Conservation (phyloP, 2,113 vertebrate species). For the Xiphorhynchus elegans region DNA sequence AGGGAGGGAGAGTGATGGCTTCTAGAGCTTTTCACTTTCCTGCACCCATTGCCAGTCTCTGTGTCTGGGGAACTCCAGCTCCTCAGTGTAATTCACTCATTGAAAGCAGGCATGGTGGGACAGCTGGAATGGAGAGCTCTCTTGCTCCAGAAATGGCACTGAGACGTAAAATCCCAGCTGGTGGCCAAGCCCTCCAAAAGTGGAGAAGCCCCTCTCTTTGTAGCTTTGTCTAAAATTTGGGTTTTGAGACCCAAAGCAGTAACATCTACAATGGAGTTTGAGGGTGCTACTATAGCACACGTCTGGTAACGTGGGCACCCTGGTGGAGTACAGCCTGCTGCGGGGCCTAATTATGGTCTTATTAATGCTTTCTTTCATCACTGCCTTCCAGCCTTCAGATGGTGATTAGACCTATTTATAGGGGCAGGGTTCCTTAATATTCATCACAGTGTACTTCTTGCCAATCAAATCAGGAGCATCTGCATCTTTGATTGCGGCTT, state of each 20-base stretch:
- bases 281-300: not conserved
- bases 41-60: not conserved
- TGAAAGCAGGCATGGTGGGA: not conserved
- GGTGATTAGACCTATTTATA: conserved; percentile 81
- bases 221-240: not conserved
- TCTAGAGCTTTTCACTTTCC: not conserved
- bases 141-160: not conserved
- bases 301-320: not conserved
- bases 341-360: conserved; percentile 57
- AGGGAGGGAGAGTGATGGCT: not conserved
- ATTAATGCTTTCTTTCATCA: conserved; percentile 63
- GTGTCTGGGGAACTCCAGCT: not conserved
- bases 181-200: not conserved
- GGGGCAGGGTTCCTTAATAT: conserved; percentile 74
- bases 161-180: not conserved
- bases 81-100: not conserved
- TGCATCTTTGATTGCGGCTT: conserved; percentile 79
- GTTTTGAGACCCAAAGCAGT: not conserved
- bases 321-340: conserved; percentile 28
- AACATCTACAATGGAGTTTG: not conserved
- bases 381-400: conserved; percentile 49
- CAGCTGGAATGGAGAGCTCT: not conserved
- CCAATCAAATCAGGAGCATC: conserved; percentile 78
- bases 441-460: conserved; percentile 64
- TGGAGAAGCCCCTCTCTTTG: not conserved